phyloP scores from a whole-genome alignment of 2,113 vertebrate genomes.

The Pachycephala philippinensis region DNA sequence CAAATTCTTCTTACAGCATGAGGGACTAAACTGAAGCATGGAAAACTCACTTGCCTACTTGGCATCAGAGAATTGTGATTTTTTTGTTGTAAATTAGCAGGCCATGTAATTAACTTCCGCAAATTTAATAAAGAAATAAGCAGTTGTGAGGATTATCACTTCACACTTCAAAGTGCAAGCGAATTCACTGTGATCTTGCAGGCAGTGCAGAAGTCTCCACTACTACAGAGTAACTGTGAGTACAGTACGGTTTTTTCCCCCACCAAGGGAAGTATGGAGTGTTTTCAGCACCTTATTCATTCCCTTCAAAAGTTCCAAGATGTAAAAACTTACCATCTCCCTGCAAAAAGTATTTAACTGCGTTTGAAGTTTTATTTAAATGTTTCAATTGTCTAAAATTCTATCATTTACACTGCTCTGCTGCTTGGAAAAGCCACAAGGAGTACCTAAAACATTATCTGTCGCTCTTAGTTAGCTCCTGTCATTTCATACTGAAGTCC shows the following conservation, averaged over 20 bases:
- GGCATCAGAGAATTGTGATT: conserved; percentile 32
- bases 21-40: conserved; percentile 41
- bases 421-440: neutral
- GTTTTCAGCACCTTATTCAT: neutral
- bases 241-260: neutral
- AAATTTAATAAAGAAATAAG: conserved; percentile 58
- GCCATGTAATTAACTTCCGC: conserved; percentile 64
- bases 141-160: conserved; percentile 59
- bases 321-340: neutral
- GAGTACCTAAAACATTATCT: neutral
- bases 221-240: neutral
- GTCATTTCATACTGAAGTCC: neutral
- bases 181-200: neutral
- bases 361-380: neutral
- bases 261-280: neutral
- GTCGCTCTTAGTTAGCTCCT: neutral
- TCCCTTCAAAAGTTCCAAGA: neutral
- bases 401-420: neutral
- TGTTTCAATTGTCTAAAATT: neutral
- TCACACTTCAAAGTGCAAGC: conserved; percentile 55
- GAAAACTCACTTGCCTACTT: conserved; percentile 58
- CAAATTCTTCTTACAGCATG: conserved; percentile 48
- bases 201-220: neutral
- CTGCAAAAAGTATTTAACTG: neutral
- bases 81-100: conserved; percentile 45